A percentile compares a stretch with the other conserved stretches of the same genome.
These are phyloP conservation scores for Drosophila bifasciata DNA, from an alignment of 1,140 invertebrate species.

Conservation along the genomic window DNA sequence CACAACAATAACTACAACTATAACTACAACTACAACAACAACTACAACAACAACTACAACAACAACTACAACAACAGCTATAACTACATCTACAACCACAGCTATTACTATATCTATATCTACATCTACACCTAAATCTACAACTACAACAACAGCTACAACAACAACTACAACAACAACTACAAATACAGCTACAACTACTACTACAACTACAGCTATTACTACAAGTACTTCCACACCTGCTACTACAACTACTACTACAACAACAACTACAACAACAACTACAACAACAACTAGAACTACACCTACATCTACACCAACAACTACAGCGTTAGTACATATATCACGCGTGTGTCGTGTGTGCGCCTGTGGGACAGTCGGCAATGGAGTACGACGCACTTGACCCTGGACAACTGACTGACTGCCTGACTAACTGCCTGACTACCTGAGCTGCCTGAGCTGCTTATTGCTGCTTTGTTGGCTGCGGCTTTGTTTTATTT, in stretches of 20 bases:
- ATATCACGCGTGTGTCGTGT: constrained; percentile 58
- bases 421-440: constrained; percentile 1
- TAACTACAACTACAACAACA: no score
- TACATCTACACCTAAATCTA: no score
- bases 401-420: constrained; percentile 33
- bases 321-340: constrained; percentile 9
- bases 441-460: background rate
- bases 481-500: background rate
- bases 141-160: no score
- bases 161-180: no score
- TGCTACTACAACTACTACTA: no score
- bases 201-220: background rate
- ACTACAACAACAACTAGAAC: no score
- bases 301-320: no score
- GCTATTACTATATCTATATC: background rate
- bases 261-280: background rate
- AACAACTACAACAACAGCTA: no score
- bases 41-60: no score
- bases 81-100: background rate
- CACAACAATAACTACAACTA: no score
- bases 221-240: no score
- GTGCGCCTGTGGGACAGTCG: constrained; percentile 61
- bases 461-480: constrained; percentile 14
- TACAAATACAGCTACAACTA: no score
- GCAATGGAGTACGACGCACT: constrained; percentile 24